These are phyloP conservation scores for Furcula furcula DNA, from an alignment of 2,888 invertebrate genomes.

Conservation along the genomic window DNA sequence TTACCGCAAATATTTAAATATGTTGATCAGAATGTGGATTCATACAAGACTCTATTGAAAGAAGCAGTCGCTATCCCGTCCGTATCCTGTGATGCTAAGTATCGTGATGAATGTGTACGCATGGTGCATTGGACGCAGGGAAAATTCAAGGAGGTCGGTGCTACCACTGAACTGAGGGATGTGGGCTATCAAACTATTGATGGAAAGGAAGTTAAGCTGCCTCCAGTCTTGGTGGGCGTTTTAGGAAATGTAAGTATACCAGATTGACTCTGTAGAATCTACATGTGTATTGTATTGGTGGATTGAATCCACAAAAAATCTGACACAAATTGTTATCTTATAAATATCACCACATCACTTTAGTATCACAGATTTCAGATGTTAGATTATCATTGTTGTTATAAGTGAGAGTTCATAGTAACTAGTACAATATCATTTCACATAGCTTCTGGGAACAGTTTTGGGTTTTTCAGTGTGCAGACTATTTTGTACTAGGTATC, in stretches of 20 bases:
- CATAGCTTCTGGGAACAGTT: no score
- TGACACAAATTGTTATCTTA: no score
- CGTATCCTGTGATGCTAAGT: conserved; percentile 95
- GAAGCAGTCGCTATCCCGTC: conserved; percentile 96
- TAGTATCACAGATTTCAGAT: no score
- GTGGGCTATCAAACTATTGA: conserved; percentile 89
- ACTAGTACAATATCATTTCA: no score
- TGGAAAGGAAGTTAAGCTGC: conserved; percentile 88
- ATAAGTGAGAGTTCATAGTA: no score
- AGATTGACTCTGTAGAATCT: no score
- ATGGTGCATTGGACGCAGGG: conserved; percentile 93
- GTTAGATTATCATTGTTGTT: no score
- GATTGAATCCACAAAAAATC: no score
- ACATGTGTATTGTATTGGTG: no score
- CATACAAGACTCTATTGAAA: conserved; percentile 89
- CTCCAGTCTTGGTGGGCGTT: conserved; percentile 91
- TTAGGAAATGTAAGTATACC: conserved; percentile 84
- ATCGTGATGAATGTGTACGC: conserved; percentile 88
- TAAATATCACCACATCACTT: no score
- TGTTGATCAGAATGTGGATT: conserved; percentile 88
- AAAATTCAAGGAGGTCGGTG: conserved; percentile 86
- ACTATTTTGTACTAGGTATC: no score
- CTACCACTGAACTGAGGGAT: conserved; percentile 86
- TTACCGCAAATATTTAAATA: conserved; percentile 82
- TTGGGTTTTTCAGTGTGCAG: no score